These are phyloP conservation scores for Catharus fuscescens DNA, from an alignment of 2,113 vertebrate genomes.

Conservation along the genomic window DNA sequence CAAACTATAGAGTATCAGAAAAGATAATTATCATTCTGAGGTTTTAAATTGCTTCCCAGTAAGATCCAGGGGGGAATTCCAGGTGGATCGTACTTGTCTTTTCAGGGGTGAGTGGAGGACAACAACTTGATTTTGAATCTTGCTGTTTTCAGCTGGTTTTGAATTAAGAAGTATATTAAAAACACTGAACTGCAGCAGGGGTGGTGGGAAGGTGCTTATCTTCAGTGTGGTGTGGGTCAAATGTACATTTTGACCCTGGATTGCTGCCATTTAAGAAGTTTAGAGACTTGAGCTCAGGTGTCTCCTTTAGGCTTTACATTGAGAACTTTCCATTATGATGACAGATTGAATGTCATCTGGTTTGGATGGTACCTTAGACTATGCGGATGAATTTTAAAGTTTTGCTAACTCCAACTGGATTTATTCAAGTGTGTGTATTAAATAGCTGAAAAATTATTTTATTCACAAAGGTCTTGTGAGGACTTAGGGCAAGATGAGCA, in stretches of 20 bases:
- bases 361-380: background rate
- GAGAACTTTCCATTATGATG: rapidly evolving
- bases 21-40: conserved; percentile 36
- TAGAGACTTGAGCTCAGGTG: background rate
- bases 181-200: background rate
- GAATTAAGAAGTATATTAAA: background rate
- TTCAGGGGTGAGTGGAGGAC: background rate
- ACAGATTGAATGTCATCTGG: background rate
- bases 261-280: background rate
- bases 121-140: background rate
- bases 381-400: background rate
- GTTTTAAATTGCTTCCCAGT: conserved; percentile 37
- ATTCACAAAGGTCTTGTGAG: background rate
- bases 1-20: background rate
- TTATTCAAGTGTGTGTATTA: background rate
- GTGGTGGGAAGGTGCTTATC: background rate
- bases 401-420: background rate
- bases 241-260: background rate
- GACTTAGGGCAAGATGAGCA: background rate
- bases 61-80: background rate
- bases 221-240: background rate
- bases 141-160: background rate
- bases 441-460: background rate
- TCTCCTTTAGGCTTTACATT: background rate
- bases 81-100: background rate